phyloP scores from a whole-genome alignment of 2,888 invertebrate species.

The Cremastinae sp. region DNA sequence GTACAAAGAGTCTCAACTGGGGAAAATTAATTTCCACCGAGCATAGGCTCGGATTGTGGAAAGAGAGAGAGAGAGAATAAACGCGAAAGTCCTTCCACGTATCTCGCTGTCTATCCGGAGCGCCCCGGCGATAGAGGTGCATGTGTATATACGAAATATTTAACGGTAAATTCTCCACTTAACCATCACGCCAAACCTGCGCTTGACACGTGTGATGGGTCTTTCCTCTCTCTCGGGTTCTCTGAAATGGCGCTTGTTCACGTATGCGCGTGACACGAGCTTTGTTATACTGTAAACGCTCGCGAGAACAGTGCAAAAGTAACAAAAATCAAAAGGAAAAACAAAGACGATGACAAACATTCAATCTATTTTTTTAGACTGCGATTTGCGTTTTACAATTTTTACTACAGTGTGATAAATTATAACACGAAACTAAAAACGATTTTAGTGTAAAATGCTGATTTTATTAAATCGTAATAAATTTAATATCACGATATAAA shows the following conservation, averaged over 20 bases:
- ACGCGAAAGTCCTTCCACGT: conserved; percentile 9
- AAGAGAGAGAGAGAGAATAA: conserved; percentile 46
- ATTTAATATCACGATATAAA: too few relatives aligned
- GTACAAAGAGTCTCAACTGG: conserved; percentile 61
- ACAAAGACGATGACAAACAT: too few relatives aligned
- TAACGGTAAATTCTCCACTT: conserved; percentile 61
- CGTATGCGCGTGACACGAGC: conserved; percentile 42
- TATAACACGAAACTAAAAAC: too few relatives aligned
- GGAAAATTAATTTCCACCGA: conserved; percentile 60
- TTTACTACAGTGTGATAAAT: too few relatives aligned
- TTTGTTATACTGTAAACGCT: conserved; percentile 34
- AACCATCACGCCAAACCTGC: conserved; percentile 57
- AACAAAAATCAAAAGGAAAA: neutral
- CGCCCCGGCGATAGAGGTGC: conserved; percentile 22
- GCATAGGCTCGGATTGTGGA: conserved; percentile 49
- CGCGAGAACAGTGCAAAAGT: neutral
- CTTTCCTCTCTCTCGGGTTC: conserved; percentile 46
- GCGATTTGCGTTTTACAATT: too few relatives aligned
- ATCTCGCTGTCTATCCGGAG: conserved; percentile 11
- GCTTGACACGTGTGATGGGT: conserved; percentile 61
- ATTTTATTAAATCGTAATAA: too few relatives aligned
- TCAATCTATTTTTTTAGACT: neutral
- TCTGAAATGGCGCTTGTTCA: conserved; percentile 48
- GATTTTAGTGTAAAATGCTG: too few relatives aligned
- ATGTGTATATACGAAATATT: conserved; percentile 57